These are phyloP conservation scores for Ceratoteleas bidentatus DNA, from an alignment of 1,140 invertebrate species.

Conservation along the genomic window DNA sequence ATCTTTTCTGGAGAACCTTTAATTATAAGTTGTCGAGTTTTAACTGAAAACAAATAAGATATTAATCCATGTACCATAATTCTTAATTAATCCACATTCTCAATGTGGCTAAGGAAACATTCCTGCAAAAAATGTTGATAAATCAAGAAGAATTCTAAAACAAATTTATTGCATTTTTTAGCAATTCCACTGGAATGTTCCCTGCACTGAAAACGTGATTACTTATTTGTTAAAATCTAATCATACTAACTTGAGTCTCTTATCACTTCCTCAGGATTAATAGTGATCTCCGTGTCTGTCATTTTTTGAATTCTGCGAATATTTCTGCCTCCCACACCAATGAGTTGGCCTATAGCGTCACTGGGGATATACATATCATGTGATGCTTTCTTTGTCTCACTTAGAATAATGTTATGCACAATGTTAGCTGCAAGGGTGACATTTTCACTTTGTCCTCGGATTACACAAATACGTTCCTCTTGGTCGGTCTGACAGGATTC, in stretches of 20 bases:
- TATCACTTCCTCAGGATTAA: slow-evolving; percentile 68
- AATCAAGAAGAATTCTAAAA: no score
- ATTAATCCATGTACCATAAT: not conserved
- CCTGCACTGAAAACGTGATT: no score
- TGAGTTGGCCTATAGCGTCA: slow-evolving; percentile 85
- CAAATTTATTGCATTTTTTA: not conserved
- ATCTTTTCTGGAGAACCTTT: slow-evolving; percentile 84
- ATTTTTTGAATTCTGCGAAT: slow-evolving; percentile 86
- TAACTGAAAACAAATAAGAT: slow-evolving; percentile 70
- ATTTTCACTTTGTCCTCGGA: slow-evolving; percentile 84
- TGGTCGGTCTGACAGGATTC: slow-evolving; percentile 74
- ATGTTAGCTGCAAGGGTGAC: slow-evolving; percentile 86
- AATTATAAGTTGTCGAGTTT: slow-evolving; percentile 81
- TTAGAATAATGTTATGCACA: slow-evolving; percentile 86
- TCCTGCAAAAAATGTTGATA: no score
- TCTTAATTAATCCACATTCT: not conserved
- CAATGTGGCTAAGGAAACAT: not conserved
- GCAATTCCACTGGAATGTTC: no score
- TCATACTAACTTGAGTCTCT: slow-evolving; percentile 13
- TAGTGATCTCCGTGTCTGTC: slow-evolving; percentile 85
- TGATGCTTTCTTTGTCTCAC: slow-evolving; percentile 85
- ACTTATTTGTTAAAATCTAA: not conserved
- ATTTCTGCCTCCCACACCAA: slow-evolving; percentile 86
- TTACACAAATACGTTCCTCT: slow-evolving; percentile 82
- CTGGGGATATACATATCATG: slow-evolving; percentile 85